phyloP scores from a whole-genome alignment of 2,888 invertebrate genomes.

The Andrena praecox region DNA sequence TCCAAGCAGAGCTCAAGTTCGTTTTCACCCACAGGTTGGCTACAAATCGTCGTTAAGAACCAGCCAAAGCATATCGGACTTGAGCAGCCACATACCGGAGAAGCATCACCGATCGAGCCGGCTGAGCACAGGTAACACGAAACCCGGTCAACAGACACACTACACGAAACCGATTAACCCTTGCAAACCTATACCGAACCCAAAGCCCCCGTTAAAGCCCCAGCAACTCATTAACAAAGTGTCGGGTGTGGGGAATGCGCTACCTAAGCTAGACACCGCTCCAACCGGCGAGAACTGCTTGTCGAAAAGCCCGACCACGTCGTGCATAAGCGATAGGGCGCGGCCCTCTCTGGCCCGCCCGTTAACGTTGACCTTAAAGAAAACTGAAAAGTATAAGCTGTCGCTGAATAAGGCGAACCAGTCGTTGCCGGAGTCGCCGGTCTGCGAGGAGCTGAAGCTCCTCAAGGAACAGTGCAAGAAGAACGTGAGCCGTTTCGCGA shows the following conservation, averaged over 20 bases:
- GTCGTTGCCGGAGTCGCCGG: conserved; percentile 93
- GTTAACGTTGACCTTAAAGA: conserved; percentile 80
- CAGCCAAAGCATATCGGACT: conserved; percentile 94
- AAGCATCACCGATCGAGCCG: conserved; percentile 82
- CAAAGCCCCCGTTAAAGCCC: conserved; percentile 78
- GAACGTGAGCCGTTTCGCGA: conserved; percentile 84
- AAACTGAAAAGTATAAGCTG: conserved; percentile 84
- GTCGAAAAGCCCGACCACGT: conserved; percentile 79
- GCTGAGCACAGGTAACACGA: conserved; percentile 81
- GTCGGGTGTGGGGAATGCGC: conserved; percentile 77
- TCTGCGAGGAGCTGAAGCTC: conserved; percentile 90
- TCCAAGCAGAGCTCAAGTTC: neutral
- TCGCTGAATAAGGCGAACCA: conserved; percentile 85
- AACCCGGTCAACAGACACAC: conserved; percentile 78
- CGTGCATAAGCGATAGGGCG: conserved; percentile 77
- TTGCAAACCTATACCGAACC: conserved; percentile 80
- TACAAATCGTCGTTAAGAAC: conserved; percentile 92
- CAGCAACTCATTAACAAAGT: conserved; percentile 79
- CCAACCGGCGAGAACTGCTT: conserved; percentile 75
- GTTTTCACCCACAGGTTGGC: conserved; percentile 87
- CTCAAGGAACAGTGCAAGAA: conserved; percentile 79
- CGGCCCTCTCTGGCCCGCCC: conserved; percentile 76
- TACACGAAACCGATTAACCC: conserved; percentile 80
- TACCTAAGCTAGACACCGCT: conserved; percentile 74
- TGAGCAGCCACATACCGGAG: conserved; percentile 89